Conservation (phyloP, 2,113 vertebrate genomes). For the Leptodactylus fuscus region DNA sequence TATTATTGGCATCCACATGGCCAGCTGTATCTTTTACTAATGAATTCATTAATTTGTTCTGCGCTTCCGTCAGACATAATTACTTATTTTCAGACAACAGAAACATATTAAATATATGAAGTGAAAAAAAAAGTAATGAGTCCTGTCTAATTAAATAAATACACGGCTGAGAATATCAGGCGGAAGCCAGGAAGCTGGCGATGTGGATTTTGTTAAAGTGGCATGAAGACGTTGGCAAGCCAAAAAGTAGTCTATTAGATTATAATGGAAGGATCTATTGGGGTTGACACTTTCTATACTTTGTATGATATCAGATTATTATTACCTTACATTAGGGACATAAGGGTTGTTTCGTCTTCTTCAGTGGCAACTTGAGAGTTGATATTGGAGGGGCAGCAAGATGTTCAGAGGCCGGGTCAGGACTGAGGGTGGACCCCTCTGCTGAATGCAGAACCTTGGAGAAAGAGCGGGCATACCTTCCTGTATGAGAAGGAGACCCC, state of each 20-base stretch:
- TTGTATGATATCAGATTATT: too few species aligned
- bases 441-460: too few species aligned
- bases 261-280: neutral
- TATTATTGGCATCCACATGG: too few species aligned
- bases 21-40: neutral
- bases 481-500: too few species aligned
- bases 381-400: too few species aligned
- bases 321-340: too few species aligned
- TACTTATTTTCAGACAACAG: slow-evolving; percentile 1
- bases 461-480: too few species aligned
- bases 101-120: neutral
- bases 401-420: too few species aligned
- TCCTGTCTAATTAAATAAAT: neutral
- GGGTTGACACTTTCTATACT: too few species aligned
- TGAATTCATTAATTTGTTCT: neutral
- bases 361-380: too few species aligned
- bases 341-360: too few species aligned
- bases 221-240: neutral
- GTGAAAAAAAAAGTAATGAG: neutral
- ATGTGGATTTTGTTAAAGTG: neutral
- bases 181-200: neutral
- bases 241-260: neutral
- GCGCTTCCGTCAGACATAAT: neutral
- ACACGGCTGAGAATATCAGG: neutral
- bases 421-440: too few species aligned